A percentile compares a stretch with the other conserved stretches of the same genome.
These are phyloP conservation scores for Gnathonemus longibarbis DNA, from an alignment of 2,113 vertebrate species.

Conservation along the genomic window DNA sequence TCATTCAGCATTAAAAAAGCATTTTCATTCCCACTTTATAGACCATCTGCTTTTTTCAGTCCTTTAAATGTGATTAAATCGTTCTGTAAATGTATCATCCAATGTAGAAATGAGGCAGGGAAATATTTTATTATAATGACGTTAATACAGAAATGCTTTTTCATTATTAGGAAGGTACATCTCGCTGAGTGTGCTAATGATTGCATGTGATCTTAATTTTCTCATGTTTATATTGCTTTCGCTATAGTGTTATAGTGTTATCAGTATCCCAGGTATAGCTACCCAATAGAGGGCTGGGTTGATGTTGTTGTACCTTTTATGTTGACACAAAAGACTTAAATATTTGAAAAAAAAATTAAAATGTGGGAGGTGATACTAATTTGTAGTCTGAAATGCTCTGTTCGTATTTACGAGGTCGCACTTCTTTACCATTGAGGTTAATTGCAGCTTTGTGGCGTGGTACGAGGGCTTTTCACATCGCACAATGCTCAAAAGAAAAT, in stretches of 20 bases:
- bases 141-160: background rate
- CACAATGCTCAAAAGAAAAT: background rate
- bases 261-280: background rate
- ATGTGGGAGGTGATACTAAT: background rate
- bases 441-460: background rate
- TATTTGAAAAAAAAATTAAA: background rate
- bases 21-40: slow-evolving; percentile 5
- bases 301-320: background rate
- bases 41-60: slow-evolving; percentile 22
- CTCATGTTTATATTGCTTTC: background rate
- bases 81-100: slow-evolving; percentile 19
- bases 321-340: background rate
- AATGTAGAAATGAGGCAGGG: background rate
- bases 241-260: background rate
- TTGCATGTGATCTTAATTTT: background rate
- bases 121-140: background rate
- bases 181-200: background rate
- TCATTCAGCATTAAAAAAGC: slow-evolving; percentile 18
- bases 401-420: background rate
- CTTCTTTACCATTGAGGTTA: background rate
- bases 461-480: background rate
- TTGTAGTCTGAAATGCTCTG: background rate
- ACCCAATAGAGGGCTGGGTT: background rate
- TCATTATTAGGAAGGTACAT: background rate
- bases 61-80: slow-evolving; percentile 14